A percentile compares a stretch with the other conserved stretches of the same genome.
Evolutionary conservation across 2,888 invertebrate species (phyloP).

Genomic region (Terebella lapidaria): DNA sequence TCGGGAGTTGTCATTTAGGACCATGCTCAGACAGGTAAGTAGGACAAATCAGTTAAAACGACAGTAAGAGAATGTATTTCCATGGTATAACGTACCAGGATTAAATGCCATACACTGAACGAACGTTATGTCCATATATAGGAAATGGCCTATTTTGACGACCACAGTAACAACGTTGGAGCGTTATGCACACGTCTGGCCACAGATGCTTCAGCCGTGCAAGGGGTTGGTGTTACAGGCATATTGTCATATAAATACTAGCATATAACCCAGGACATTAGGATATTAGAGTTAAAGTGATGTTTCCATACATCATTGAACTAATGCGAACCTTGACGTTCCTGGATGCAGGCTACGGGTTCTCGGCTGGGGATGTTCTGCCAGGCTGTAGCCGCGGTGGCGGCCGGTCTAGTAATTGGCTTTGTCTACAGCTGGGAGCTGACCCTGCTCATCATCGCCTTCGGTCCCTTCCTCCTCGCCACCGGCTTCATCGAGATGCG

Average conservation of each 20-base stretch:
- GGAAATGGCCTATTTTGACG: constrained; percentile 51
- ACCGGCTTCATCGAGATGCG: constrained; percentile 39
- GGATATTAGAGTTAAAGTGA: too few species aligned
- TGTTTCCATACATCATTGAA: neutral
- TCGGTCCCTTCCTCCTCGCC: constrained; percentile 52
- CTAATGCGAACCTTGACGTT: too few species aligned
- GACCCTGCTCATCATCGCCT: constrained; percentile 52
- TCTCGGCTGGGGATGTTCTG: constrained; percentile 52
- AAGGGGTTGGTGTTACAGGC: constrained; percentile 43
- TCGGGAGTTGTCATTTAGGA: constrained; percentile 53
- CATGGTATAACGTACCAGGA: neutral
- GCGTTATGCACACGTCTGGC: constrained; percentile 48
- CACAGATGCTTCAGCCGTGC: constrained; percentile 50
- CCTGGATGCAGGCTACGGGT: constrained; percentile 55
- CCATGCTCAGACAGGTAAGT: constrained; percentile 59
- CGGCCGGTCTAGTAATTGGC: constrained; percentile 53
- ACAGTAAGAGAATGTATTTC: too few species aligned
- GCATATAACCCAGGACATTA: too few species aligned
- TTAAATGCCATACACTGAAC: neutral
- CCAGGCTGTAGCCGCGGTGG: constrained; percentile 50
- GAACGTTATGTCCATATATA: constrained; percentile 27
- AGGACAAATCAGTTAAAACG: neutral
- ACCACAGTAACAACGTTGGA: constrained; percentile 47
- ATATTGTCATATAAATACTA: too few species aligned
- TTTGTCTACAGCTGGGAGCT: constrained; percentile 56